A percentile compares a stretch with the other conserved stretches of the same genome.
phyloP scores from a whole-genome alignment of 2,888 invertebrate genomes.

The Ligdia adustata region DNA sequence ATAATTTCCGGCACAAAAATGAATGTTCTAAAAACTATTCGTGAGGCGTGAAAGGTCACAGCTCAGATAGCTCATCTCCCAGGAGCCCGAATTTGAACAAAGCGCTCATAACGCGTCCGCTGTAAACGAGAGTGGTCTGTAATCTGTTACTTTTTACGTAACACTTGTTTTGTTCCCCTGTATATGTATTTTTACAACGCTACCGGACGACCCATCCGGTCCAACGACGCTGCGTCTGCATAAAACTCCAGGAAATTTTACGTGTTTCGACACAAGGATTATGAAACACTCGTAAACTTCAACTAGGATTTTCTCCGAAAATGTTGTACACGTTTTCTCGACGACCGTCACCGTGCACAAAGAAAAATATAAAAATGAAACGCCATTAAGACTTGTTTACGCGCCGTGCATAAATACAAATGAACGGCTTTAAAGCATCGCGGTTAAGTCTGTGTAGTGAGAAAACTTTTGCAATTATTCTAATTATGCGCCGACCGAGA shows the following conservation, averaged over 20 bases:
- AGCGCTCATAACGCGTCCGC: slow-evolving; percentile 48
- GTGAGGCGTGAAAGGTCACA: slow-evolving; percentile 5
- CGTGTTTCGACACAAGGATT: slow-evolving; percentile 70
- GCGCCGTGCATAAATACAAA: slow-evolving; percentile 68
- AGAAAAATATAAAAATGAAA: slow-evolving; percentile 54
- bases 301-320: slow-evolving; percentile 57
- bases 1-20: slow-evolving; percentile 18
- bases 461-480: slow-evolving; percentile 79
- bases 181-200: slow-evolving; percentile 65
- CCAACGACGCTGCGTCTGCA: slow-evolving; percentile 68
- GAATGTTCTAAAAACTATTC: slow-evolving; percentile 22
- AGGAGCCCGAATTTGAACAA: slow-evolving; percentile 44
- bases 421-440: slow-evolving; percentile 66
- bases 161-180: slow-evolving; percentile 59
- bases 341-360: slow-evolving; percentile 38
- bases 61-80: slow-evolving; percentile 40
- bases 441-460: slow-evolving; percentile 65
- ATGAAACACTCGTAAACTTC: slow-evolving; percentile 71
- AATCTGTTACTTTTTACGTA: slow-evolving; percentile 67
- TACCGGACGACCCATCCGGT: slow-evolving; percentile 58
- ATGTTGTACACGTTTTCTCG: slow-evolving; percentile 46
- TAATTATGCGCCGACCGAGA: slow-evolving; percentile 74
- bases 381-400: slow-evolving; percentile 61
- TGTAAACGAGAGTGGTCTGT: slow-evolving; percentile 64
- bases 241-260: slow-evolving; percentile 68